Evolutionary conservation across 2,888 invertebrate species (phyloP), one percentile per base, ranked within the genome.

Genomic region (Tanytarsus gracilentus): DNA sequence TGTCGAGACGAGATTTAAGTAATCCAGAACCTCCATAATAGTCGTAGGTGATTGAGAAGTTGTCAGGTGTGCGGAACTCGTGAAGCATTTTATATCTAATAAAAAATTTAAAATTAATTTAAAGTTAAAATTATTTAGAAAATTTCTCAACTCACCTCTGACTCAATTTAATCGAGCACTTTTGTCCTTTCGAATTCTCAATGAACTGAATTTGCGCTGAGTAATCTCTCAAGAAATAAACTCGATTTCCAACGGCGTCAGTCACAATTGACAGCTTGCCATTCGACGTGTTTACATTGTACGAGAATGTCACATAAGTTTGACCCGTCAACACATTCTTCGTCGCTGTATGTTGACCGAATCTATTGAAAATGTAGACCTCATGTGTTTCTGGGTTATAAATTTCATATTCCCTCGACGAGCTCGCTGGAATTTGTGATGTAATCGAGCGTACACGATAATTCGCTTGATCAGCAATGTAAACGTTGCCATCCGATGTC

Each of bases 371-470:
- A 23, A 93, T 84, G 68, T 93, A 94, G 63, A 92, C 86, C 72
- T 97, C 97, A 72, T 96, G 95, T 3, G 93, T 91, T 67, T 95
- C 94, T 0, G 96, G 91, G 1, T 94, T 92, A 68, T 90, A 91
- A 61, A 99, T 93, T 71, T 95, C 92, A 70, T 96, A 98, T 69
- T 92, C 90, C 48, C 91, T 77, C 0, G 86, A 81, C 1, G 83
- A 80, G 66, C 88, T 88, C 0, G 90, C 87, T 0, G 92, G 92
- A 62, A 92, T 90, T 67, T 89, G 89, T 0, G 91, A 88, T 82
- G 87, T 89, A 0, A 92, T 89, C 0, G 90, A 90, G 40, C 92
- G 78, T 58, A 92, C 88, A 66, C 92, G 80, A 67, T 90, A 88
- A 69, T 90, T 90, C 0, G 89, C 95, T 75, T 95, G 93, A 72